Conservation (phyloP, 2,797 vertebrate species). For the Cetoscarus ocellatus region DNA sequence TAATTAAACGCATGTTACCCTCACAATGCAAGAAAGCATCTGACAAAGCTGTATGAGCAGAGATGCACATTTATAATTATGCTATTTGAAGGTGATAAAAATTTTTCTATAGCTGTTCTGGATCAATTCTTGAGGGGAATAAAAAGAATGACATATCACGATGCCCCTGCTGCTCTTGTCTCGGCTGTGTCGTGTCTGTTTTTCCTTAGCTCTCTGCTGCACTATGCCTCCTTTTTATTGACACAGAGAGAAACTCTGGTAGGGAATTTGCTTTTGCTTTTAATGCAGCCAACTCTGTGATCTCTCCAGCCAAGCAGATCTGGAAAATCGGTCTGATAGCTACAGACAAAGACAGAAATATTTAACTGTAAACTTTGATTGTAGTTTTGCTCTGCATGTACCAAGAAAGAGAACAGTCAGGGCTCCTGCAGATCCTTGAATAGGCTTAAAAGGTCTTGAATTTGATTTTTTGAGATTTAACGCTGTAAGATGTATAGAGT, state of each 20-base stretch:
- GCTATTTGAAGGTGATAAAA: slow-evolving; percentile 12
- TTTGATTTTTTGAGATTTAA: no score
- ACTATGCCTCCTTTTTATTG: slow-evolving; percentile 54
- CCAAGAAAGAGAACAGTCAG: slow-evolving; percentile 10
- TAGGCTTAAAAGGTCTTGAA: no score
- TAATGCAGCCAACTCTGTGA: slow-evolving; percentile 40
- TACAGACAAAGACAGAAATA: slow-evolving; percentile 43
- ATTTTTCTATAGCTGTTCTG: slow-evolving; percentile 51
- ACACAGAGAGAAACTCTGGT: slow-evolving; percentile 39
- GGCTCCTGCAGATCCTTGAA: background rate
- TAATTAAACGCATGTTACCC: slow-evolving; percentile 60
- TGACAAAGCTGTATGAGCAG: slow-evolving; percentile 8
- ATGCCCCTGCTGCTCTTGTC: slow-evolving; percentile 31
- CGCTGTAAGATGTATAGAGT: no score
- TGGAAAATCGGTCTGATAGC: slow-evolving; percentile 49
- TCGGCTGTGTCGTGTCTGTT: slow-evolving; percentile 29
- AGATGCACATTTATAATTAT: background rate
- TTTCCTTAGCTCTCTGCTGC: slow-evolving; percentile 42
- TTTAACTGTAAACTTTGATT: slow-evolving; percentile 33
- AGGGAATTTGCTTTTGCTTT: slow-evolving; percentile 53
- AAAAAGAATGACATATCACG: slow-evolving; percentile 33
- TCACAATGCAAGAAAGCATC: slow-evolving; percentile 24
- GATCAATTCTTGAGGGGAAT: slow-evolving; percentile 26
- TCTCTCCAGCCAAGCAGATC: slow-evolving; percentile 51
- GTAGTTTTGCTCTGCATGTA: slow-evolving; percentile 2